Evolutionary conservation across 2,113 vertebrate species (phyloP).

Genomic region (Mormyrus iriodes): DNA sequence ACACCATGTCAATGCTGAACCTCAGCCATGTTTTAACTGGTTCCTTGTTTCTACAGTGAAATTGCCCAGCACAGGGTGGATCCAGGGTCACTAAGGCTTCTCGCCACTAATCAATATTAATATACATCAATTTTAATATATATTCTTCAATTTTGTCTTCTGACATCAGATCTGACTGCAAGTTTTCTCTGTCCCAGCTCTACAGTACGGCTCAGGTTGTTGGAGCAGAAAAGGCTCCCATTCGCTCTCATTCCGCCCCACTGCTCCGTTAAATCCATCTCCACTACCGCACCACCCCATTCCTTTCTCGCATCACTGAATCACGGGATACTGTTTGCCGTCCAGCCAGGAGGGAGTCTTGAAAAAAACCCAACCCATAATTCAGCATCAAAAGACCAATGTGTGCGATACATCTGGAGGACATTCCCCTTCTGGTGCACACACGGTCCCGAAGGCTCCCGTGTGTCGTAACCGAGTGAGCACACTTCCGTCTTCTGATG

Average conservation of each 20-base stretch:
- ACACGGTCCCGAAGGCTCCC: neutral
- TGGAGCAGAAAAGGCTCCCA: neutral
- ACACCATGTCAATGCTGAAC: neutral
- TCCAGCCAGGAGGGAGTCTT: neutral
- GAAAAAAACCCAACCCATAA: conserved; percentile 10
- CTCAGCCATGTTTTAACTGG: neutral
- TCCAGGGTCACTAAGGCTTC: neutral
- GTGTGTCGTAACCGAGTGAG: neutral
- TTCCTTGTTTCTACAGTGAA: neutral
- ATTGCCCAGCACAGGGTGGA: neutral
- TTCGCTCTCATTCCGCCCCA: neutral
- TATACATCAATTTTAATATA: neutral
- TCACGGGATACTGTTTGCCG: neutral
- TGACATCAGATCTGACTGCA: neutral
- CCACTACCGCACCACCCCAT: neutral
- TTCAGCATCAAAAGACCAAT: neutral
- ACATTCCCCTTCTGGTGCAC: neutral
- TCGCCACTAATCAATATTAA: neutral
- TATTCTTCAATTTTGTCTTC: neutral
- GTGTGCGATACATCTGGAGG: neutral
- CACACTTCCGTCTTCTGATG: neutral
- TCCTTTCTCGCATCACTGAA: neutral
- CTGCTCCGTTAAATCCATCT: neutral
- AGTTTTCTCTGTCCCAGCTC: neutral
- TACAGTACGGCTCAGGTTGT: neutral